Percentiles rank a stretch among this genome's conserved stretches.
These are phyloP conservation scores for Drosophila paranaensis DNA, from an alignment of 2,888 invertebrate species.

Conservation along the genomic window DNA sequence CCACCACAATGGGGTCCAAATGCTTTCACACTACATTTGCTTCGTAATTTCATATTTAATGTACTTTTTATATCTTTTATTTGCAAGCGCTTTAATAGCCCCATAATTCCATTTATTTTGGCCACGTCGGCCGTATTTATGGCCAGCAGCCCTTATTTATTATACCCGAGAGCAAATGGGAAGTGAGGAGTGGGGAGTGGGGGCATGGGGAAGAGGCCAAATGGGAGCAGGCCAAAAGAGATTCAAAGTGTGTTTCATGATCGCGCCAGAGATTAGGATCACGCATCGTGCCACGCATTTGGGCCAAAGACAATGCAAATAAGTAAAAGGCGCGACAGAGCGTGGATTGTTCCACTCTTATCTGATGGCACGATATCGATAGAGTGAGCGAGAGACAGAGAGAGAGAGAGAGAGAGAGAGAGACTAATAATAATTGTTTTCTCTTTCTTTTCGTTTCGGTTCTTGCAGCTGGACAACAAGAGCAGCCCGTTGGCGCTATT, in stretches of 20 bases:
- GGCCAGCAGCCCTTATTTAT: slow-evolving; percentile 69
- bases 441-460: slow-evolving; percentile 85
- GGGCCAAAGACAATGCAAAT: slow-evolving; percentile 40
- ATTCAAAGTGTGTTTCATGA: slow-evolving; percentile 42
- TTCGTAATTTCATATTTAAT: slow-evolving; percentile 61
- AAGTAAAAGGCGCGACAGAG: slow-evolving; percentile 38
- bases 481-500: slow-evolving; percentile 97
- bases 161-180: slow-evolving; percentile 21
- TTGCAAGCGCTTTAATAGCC: slow-evolving; percentile 71
- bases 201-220: not conserved
- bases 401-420: not conserved
- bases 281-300: slow-evolving; percentile 56
- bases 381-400: not conserved
- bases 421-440: slow-evolving; percentile 34
- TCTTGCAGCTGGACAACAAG: slow-evolving; percentile 97
- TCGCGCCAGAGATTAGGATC: slow-evolving; percentile 51
- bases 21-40: slow-evolving; percentile 52
- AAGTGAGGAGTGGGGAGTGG: not conserved
- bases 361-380: slow-evolving; percentile 67
- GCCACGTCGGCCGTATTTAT: slow-evolving; percentile 60
- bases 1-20: slow-evolving; percentile 23
- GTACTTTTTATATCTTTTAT: slow-evolving; percentile 61
- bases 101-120: slow-evolving; percentile 60
- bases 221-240: slow-evolving; percentile 3
- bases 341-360: slow-evolving; percentile 31